Percentiles rank a stretch among this genome's conserved stretches.
Conservation (phyloP, 2,113 vertebrate species). For the Macrotus californicus region DNA sequence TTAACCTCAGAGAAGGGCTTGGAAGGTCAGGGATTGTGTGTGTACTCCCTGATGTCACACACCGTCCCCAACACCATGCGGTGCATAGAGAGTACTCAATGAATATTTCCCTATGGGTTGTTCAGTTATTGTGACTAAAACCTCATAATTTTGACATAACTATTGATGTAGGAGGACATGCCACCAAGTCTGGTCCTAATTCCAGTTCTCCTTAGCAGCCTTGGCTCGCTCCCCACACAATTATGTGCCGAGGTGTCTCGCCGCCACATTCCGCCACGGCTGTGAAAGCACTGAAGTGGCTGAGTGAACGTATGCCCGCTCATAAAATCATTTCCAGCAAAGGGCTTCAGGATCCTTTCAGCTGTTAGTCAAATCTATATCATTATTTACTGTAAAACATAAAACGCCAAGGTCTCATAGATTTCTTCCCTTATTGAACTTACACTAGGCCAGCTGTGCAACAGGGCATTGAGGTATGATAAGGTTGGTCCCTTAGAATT, state of each 20-base stretch:
- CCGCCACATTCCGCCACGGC: neutral
- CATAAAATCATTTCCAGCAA: conserved; percentile 68
- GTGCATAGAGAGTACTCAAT: neutral
- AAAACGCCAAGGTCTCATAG: conserved; percentile 47
- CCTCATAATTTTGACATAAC: conserved; percentile 39
- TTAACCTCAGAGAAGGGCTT: neutral
- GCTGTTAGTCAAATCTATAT: conserved; percentile 60
- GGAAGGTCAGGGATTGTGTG: neutral
- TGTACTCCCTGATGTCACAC: neutral
- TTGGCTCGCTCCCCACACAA: neutral
- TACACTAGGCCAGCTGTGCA: conserved; percentile 6
- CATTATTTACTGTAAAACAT: conserved; percentile 62
- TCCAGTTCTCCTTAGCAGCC: neutral
- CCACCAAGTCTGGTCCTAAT: neutral
- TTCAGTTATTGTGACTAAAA: conserved; percentile 12
- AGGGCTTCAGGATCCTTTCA: conserved; percentile 65
- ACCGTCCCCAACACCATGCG: neutral
- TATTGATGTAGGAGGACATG: neutral
- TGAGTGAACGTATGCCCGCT: conserved; percentile 55
- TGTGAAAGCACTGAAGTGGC: conserved; percentile 26
- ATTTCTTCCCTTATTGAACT: conserved; percentile 46
- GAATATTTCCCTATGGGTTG: neutral
- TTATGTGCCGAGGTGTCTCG: neutral
- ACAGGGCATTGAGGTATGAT: neutral
- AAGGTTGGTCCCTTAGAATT: neutral